Percentiles rank a stretch among this genome's conserved stretches.
phyloP scores from a whole-genome alignment of 1,140 invertebrate species.

The Leptinotarsa texana region DNA sequence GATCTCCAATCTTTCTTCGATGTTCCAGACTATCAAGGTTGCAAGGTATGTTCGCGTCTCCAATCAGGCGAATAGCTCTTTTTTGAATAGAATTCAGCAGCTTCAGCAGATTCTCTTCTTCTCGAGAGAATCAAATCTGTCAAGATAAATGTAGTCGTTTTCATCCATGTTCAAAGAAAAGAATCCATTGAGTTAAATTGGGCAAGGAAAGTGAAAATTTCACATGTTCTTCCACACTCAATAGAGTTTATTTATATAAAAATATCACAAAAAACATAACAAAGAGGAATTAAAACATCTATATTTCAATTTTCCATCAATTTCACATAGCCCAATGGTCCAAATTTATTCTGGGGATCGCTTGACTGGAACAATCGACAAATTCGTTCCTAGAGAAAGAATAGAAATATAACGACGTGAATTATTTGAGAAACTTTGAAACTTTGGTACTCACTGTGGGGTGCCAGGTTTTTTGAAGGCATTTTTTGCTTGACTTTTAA shows the following conservation, averaged over 20 bases:
- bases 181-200: too few relatives aligned
- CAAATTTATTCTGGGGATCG: conserved; percentile 60
- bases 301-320: not conserved
- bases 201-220: too few relatives aligned
- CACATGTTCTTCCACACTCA: too few relatives aligned
- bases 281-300: not conserved
- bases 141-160: too few relatives aligned
- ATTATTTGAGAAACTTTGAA: not conserved
- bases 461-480: conserved; percentile 63
- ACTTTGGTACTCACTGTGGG: conserved; percentile 56
- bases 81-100: too few relatives aligned
- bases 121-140: too few relatives aligned
- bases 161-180: too few relatives aligned
- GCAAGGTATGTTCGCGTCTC: too few relatives aligned
- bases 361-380: conserved; percentile 57
- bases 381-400: conserved; percentile 60
- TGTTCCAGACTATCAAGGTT: too few relatives aligned
- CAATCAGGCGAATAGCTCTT: too few relatives aligned
- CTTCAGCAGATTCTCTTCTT: too few relatives aligned
- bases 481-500: conserved; percentile 57
- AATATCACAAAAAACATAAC: not conserved
- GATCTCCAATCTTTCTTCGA: too few relatives aligned
- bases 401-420: conserved; percentile 11
- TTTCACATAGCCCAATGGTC: conserved; percentile 49
- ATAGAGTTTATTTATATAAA: not conserved